Evolutionary conservation across 2,113 vertebrate genomes (phyloP), one percentile per base, ranked within the genome.

Genomic region (Talpa occidentalis): DNA sequence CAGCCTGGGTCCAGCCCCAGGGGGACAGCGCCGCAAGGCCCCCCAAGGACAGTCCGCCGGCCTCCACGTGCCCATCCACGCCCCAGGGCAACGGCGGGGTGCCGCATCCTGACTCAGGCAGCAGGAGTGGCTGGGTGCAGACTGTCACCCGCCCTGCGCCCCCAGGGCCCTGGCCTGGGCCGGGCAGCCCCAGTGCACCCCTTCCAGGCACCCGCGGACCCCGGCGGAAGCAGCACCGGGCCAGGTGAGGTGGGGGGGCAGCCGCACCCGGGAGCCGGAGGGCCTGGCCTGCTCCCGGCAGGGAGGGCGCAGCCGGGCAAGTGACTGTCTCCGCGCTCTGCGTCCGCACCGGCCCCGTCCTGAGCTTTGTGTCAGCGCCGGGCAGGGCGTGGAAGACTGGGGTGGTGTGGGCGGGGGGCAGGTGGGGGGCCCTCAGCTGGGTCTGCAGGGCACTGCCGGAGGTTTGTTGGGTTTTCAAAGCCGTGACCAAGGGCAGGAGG

Each of bases 1-100:
- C 82, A 99, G 99, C 98, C 0, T 98, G 99, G 74, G 98, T 99
- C 42, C 99, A 99, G 96, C 98, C 97, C 90, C 97, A 98, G 22
- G 99, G 99, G 56, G 98, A 97, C 9, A 98, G 91, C 16, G 98
- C 98, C 74, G 98, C 98, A 91, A 98, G 98, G 73, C 90, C 97
- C 2, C 98, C 99, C 0, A 98, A 98, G 88, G 99, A 99, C 74
- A 97, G 97, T 88, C 98, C 10, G 96, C 98, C 15, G 99, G 98
- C 93, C 98, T 98, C 98, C 62, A 99, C 98, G 9, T 86, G 96
- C 59, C 96, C 97, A 26, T 98, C 98, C 1, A 98, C 96, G 0
- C 98, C 98, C 2, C 98, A 98, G 6, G 98, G 98, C 60, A 99
- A 99, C 0, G 98, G 99, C 92, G 92, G 98, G 67, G 89, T 98